Base-by-base conservation (phyloP, 2,888 invertebrate species). In the Pasiphila rectangulata region DNA sequence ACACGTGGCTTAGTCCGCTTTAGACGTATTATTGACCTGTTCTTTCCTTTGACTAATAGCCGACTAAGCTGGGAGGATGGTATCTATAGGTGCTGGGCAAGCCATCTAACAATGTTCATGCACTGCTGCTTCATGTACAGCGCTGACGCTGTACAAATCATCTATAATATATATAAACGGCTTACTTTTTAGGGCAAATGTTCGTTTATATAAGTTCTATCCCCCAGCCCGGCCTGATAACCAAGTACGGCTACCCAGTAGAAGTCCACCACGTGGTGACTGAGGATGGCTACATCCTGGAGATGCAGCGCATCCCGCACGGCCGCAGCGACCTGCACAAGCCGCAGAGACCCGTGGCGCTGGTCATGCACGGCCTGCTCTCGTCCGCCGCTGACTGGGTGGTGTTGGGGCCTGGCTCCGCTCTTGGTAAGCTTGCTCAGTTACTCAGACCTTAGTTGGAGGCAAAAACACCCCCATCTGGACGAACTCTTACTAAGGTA, bases 361-460 rank as follows among this genome's bases (percentile, higher is more conserved):
- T 93, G 0, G 53, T 93, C 2, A 84, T 91, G 62, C 93, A 93
- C 60, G 94, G 95, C 0, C 77, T 96, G 0, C 72, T 94, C 37
- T 90, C 92, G 10, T 91, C 92, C 7, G 92, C 94, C 0, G 90
- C 92, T 4, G 91, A 93, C 47, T 96, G 92, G 91, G 88, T 95
- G 2, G 78, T 94, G 51, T 91, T 93, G 77, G 92, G 92, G 0
- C 92, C 92, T 0, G 85, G 91, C 36, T 90, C 89, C 50, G 91
- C 91, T 27, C 75, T 94, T 7, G 93, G 93, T 92, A 74, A 41
- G 4, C 17, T 4, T 24, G 7, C 7, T 9, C n/a, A n/a, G n/a
- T 9, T 2, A 9, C 7, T 24, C 2, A 9, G 7, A 4, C 1
- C 24, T 10, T 5, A 1, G 6, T 10, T 4, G 10, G 10, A 24